Conservation (phyloP, 1,140 invertebrate species). For the Lordiphosa stackelbergi region DNA sequence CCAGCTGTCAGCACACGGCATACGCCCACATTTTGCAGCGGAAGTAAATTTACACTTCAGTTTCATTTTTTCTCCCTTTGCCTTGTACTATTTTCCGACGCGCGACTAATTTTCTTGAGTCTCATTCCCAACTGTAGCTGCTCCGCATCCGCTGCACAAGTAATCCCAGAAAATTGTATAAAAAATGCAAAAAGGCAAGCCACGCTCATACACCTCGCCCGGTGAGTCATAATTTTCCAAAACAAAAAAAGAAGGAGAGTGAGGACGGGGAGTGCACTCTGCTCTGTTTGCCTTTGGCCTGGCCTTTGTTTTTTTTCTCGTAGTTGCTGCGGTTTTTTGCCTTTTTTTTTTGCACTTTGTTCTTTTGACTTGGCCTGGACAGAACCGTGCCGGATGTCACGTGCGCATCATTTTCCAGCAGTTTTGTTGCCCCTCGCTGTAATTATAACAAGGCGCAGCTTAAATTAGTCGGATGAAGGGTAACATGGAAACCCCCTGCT, state of each 20-base stretch:
- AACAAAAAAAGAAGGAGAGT: constrained; percentile 16
- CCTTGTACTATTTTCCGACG: constrained; percentile 69
- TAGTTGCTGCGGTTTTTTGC: constrained; percentile 22
- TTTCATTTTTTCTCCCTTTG: constrained; percentile 28
- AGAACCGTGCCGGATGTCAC: constrained; percentile 53
- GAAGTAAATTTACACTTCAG: constrained; percentile 71
- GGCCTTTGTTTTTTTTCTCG: constrained; percentile 38
- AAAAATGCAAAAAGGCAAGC: constrained; percentile 41
- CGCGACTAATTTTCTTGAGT: constrained; percentile 66
- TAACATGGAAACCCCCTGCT: constrained; percentile 20
- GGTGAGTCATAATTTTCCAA: constrained; percentile 50
- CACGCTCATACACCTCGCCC: constrained; percentile 2
- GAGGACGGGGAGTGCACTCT: constrained; percentile 26
- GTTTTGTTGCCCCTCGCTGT: constrained; percentile 47
- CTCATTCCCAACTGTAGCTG: constrained; percentile 15
- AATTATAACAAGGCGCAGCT: constrained; percentile 67
- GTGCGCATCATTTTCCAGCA: constrained; percentile 70
- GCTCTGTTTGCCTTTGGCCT: constrained; percentile 49
- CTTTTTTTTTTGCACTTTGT: constrained; percentile 28
- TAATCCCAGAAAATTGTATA: constrained; percentile 56
- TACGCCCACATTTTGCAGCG: constrained; percentile 57
- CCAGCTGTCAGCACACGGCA: constrained; percentile 41
- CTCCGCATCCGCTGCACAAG: constrained; percentile 20
- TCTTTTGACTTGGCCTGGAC: constrained; percentile 34
- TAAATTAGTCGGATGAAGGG: constrained; percentile 59